Evolutionary conservation across 2,888 invertebrate genomes (phyloP).

Genomic region (Latrodectus hesperus): DNA sequence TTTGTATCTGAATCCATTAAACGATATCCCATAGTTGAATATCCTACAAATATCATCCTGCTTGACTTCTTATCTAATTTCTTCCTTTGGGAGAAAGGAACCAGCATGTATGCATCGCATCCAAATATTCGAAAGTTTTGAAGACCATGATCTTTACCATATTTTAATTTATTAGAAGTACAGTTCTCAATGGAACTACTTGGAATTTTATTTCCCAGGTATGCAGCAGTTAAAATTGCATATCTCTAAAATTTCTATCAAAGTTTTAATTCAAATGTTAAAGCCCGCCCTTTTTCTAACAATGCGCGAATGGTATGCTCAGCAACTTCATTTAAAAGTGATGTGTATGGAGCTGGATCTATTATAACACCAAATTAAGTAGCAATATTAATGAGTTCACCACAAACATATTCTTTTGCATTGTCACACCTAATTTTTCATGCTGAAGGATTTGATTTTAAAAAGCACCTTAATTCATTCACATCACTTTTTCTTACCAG

Average conservation of each 20-base stretch:
- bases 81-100: too few relatives aligned
- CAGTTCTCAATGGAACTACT: constrained; percentile 6
- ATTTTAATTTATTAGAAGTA: constrained; percentile 65
- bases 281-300: background rate
- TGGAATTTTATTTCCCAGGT: constrained; percentile 68
- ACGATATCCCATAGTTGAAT: too few relatives aligned
- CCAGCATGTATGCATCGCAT: too few relatives aligned
- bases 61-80: too few relatives aligned
- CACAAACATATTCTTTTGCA: too few relatives aligned
- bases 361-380: background rate
- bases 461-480: too few relatives aligned
- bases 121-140: too few relatives aligned
- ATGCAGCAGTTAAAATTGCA: constrained; percentile 65
- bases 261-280: constrained; percentile 40
- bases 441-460: too few relatives aligned
- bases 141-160: constrained; percentile 42
- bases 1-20: constrained; percentile 25
- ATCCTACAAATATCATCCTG: too few relatives aligned
- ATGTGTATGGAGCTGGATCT: background rate
- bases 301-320: background rate
- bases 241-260: constrained; percentile 70
- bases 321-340: background rate
- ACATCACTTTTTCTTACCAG: background rate
- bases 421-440: too few relatives aligned
- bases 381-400: too few relatives aligned